Base-by-base conservation (phyloP, 2,797 vertebrate species). In the Craterocephalus amniculus region DNA sequence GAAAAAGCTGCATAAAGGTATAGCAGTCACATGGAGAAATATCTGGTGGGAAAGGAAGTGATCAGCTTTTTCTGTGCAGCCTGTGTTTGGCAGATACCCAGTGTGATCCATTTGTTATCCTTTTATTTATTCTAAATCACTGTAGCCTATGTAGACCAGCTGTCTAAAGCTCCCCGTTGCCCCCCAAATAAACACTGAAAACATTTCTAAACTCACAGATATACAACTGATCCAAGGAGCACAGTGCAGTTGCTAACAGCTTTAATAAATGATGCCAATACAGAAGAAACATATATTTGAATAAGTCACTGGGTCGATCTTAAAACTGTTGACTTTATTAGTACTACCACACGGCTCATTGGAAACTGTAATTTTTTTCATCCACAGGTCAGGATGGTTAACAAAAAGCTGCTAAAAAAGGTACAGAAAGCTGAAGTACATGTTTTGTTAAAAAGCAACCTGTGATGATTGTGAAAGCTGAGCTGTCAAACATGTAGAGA, bases 161-260 rank as follows among this genome's bases (percentile, higher is more conserved):
- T 73, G 69, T 74, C 73, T 49, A 74, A 73, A 52, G 22, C 24
- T 26, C 24, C 0, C 36, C 40, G 8, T 26, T 61, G 60, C 27
- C 56, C 68, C 56, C 31, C 18, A 29, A 29, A 70, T 72, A 65
- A 76, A 83, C 59, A 72, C 73, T 51, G 65, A 60, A 75, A 70
- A 77, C 20, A 60, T 68, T 61, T 65, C 29, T 54, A 13, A 48
- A 72, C 65, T 63, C 52, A 38, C 11, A 49, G 35, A 29, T 64
- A 8, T 66, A 40, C 3, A 0, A 77, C 35, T 22, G 49, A 74
- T 79, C 38, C 32, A 49, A 16, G 1, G 36, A 63, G 62, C 55
- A 72, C 54, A 77, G 71, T 79, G 69, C 57, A 59, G 51, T 34
- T 7, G 51, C 52, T 16, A 77, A 67, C 67, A 27, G 24, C 70